Conservation (phyloP, 2,113 vertebrate species). For the Microcebus griseorufus region DNA sequence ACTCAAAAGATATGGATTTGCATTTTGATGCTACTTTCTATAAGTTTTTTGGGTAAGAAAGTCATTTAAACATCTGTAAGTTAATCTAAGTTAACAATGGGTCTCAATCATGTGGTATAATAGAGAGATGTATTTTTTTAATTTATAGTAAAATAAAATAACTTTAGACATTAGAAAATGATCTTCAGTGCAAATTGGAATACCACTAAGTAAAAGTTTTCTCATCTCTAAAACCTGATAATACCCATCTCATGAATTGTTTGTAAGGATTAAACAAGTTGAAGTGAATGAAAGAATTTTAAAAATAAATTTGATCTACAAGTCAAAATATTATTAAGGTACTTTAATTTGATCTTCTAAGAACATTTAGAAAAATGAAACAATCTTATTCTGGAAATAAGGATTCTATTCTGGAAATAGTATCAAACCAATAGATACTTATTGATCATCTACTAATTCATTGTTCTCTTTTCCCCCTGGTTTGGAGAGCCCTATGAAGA, state of each 20-base stretch:
- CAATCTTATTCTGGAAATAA: not conserved
- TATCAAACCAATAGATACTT: not conserved
- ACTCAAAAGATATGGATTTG: not conserved
- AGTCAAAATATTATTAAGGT: not conserved
- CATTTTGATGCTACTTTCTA: not conserved
- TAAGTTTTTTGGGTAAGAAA: not conserved
- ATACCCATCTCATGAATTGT: not conserved
- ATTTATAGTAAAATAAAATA: not conserved
- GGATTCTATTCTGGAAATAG: not conserved
- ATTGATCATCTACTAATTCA: not conserved
- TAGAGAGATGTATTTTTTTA: not conserved
- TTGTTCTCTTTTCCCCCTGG: not conserved
- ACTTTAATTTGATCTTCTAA: not conserved
- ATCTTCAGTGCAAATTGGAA: slow-evolving; percentile 1
- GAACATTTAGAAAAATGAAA: not conserved
- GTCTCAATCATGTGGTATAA: not conserved
- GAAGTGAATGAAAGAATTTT: slow-evolving; percentile 12
- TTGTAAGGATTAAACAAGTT: not conserved
- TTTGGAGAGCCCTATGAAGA: not conserved
- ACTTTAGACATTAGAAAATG: not conserved
- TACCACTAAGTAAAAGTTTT: not conserved
- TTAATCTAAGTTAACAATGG: not conserved
- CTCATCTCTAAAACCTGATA: not conserved
- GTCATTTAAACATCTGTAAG: not conserved
- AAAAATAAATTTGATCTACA: not conserved